phyloP scores from a whole-genome alignment of 2,797 vertebrate species.

The Fratercula arctica region DNA sequence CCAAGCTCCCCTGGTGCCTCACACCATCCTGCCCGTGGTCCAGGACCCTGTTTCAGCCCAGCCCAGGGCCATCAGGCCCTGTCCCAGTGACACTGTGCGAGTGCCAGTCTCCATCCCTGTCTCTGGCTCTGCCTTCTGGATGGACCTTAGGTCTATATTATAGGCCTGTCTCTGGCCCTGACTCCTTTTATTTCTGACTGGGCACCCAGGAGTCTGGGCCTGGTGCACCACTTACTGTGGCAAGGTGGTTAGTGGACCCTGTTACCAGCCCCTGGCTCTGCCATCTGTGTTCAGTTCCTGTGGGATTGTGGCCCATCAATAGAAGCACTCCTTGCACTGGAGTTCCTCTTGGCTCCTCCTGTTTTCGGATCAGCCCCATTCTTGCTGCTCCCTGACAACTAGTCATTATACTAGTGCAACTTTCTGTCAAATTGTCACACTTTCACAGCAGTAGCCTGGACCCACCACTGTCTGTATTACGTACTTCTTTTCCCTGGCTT shows the following conservation, averaged over 20 bases:
- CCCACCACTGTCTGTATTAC: not conserved
- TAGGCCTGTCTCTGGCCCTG: not conserved
- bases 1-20: not conserved
- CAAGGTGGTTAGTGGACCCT: not conserved
- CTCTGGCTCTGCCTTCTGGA: not conserved
- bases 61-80: not conserved
- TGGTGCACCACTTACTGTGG: not conserved
- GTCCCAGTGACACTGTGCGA: accelerated
- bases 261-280: not conserved
- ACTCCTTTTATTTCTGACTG: not conserved
- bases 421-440: not conserved
- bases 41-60: not conserved
- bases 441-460: not conserved
- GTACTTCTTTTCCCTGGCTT: not conserved
- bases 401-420: not conserved
- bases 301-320: not conserved
- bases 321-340: not conserved
- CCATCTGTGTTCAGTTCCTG: not conserved
- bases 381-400: not conserved
- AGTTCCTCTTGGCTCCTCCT: not conserved
- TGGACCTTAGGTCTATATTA: not conserved
- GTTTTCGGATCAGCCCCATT: not conserved
- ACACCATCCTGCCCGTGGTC: accelerated
- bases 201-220: not conserved
- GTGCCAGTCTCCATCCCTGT: accelerated